phyloP scores from a whole-genome alignment of 2,888 invertebrate species.

The Zele albiditarsus region DNA sequence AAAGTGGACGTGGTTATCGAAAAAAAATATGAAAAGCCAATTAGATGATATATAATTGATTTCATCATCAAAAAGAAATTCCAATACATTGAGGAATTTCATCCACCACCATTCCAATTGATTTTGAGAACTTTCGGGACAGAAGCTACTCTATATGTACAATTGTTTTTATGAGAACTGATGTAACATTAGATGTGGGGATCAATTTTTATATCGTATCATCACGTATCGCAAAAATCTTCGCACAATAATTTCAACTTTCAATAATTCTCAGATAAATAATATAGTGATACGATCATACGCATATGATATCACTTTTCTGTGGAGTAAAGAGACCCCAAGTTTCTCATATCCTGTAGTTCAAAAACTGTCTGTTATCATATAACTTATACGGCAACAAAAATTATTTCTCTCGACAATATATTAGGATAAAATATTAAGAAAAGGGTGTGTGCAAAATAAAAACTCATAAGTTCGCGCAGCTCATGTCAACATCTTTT shows the following conservation, averaged over 20 bases:
- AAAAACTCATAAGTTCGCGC: too few relatives aligned
- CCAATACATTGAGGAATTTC: too few relatives aligned
- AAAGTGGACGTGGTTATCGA: background rate
- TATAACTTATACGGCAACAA: background rate
- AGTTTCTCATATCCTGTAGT: slow-evolving; percentile 40
- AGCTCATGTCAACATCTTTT: too few relatives aligned
- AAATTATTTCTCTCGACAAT: background rate
- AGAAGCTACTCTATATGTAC: background rate
- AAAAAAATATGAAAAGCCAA: background rate
- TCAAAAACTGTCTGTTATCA: background rate
- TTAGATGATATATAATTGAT: background rate
- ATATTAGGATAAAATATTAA: background rate
- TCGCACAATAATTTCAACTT: too few relatives aligned
- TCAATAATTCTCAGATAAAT: too few relatives aligned
- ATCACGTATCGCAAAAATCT: too few relatives aligned
- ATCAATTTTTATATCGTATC: too few relatives aligned
- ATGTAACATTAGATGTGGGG: too few relatives aligned
- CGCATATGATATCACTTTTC: slow-evolving; percentile 13
- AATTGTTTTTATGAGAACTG: background rate
- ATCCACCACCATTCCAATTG: too few relatives aligned
- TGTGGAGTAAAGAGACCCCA: slow-evolving; percentile 14
- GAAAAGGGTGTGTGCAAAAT: background rate
- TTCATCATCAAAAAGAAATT: background rate
- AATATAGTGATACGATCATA: too few relatives aligned
- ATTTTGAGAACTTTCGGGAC: too few relatives aligned